phyloP scores from a whole-genome alignment of 1,140 invertebrate genomes.

The Brachionus calyciflorus region DNA sequence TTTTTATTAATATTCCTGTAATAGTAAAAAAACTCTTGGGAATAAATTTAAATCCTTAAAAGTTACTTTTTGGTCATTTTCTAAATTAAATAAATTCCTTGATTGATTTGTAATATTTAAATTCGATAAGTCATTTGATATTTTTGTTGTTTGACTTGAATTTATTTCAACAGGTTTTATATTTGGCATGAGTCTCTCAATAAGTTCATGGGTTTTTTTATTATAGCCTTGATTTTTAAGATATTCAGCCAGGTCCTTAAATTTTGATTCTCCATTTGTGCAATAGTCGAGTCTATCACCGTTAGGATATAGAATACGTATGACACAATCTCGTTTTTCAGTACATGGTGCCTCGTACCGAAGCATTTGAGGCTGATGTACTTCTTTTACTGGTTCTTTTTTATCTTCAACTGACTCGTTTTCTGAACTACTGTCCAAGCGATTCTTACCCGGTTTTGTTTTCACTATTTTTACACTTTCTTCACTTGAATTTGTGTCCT shows the following conservation, averaged over 20 bases:
- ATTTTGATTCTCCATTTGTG: slow-evolving; percentile 31
- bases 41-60: slow-evolving; percentile 41
- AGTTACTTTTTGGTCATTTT: not conserved
- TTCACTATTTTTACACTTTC: not conserved
- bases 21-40: slow-evolving; percentile 39
- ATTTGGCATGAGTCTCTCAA: slow-evolving; percentile 27
- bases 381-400: not conserved
- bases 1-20: slow-evolving; percentile 29
- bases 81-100: slow-evolving; percentile 15
- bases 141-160: slow-evolving; percentile 23
- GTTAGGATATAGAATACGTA: slow-evolving; percentile 25
- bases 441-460: not conserved
- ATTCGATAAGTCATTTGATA: slow-evolving; percentile 36
- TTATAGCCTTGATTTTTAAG: slow-evolving; percentile 26
- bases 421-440: slow-evolving; percentile 9
- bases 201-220: slow-evolving; percentile 6
- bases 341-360: not conserved
- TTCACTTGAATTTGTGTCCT: not conserved
- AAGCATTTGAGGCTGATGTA: slow-evolving; percentile 19
- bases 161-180: not conserved
- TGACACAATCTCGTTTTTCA: slow-evolving; percentile 20
- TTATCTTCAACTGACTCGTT: not conserved
- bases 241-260: not conserved
- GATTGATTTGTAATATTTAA: slow-evolving; percentile 29
- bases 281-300: slow-evolving; percentile 19